Conservation (phyloP, 2,113 vertebrate genomes). For the Sinocyclocheilus anshuiensis region DNA sequence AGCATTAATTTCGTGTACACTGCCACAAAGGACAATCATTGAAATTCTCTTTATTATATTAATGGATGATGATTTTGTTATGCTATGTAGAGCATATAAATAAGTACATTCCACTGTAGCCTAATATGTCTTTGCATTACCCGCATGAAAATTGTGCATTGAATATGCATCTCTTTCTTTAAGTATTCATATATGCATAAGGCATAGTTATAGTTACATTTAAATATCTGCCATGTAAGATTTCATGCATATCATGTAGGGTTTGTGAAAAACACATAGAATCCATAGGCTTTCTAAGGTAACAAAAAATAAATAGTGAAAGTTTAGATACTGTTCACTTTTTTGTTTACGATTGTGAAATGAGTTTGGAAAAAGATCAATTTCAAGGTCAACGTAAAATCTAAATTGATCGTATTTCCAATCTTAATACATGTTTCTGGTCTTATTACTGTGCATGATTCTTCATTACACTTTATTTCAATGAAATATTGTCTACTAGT, state of each 20-base stretch:
- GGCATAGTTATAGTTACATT: constrained; percentile 24
- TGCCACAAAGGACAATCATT: constrained; percentile 47
- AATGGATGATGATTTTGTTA: not conserved
- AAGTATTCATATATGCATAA: constrained; percentile 28
- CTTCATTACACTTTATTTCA: not conserved
- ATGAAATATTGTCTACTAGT: not conserved
- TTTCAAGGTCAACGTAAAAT: not conserved
- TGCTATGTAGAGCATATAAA: constrained; percentile 11
- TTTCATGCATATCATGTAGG: constrained; percentile 6
- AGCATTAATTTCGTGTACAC: constrained; percentile 18
- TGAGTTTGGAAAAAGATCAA: not conserved
- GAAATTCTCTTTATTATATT: constrained; percentile 18
- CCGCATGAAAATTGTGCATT: constrained; percentile 32
- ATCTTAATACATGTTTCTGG: too few relatives aligned
- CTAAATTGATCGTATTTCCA: too few relatives aligned
- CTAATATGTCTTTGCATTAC: constrained; percentile 17
- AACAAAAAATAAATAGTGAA: not conserved
- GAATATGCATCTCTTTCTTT: constrained; percentile 19
- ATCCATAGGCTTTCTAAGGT: not conserved
- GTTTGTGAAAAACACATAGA: constrained; percentile 13
- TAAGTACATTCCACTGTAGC: constrained; percentile 40
- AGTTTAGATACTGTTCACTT: not conserved
- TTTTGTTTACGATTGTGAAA: not conserved
- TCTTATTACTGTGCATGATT: not conserved
- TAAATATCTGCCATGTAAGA: constrained; percentile 35